A percentile compares a stretch with the other conserved stretches of the same genome.
Conservation (phyloP, 2,888 invertebrate species). For the Mythimna albipuncta region DNA sequence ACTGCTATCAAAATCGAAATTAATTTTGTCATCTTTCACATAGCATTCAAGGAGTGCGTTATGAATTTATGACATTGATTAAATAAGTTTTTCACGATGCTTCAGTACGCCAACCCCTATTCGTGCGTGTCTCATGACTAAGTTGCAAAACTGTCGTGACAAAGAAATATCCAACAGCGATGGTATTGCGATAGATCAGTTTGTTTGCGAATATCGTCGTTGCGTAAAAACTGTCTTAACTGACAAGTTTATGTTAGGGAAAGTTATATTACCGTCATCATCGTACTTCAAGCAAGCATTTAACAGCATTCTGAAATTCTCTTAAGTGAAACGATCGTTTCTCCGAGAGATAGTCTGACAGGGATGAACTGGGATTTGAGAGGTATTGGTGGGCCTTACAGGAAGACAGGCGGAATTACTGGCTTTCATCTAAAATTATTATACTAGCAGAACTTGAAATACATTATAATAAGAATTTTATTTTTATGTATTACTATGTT, state of each 20-base stretch:
- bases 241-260: constrained; percentile 50
- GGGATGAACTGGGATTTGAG: constrained; percentile 38
- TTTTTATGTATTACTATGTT: too few species aligned
- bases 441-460: not conserved
- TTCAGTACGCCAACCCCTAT: not conserved
- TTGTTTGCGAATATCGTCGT: constrained; percentile 32
- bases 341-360: constrained; percentile 16
- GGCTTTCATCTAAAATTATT: constrained; percentile 22
- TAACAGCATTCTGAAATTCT: constrained; percentile 30
- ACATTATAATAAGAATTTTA: not conserved
- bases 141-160: constrained; percentile 29
- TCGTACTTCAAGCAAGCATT: constrained; percentile 21
- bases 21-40: not conserved
- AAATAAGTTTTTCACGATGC: constrained; percentile 17
- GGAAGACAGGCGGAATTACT: constrained; percentile 13
- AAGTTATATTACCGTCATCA: constrained; percentile 44
- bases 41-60: not conserved
- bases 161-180: constrained; percentile 37
- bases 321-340: constrained; percentile 28
- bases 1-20: not conserved
- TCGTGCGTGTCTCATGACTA: constrained; percentile 13
- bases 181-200: constrained; percentile 49
- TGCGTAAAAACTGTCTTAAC: constrained; percentile 49
- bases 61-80: not conserved
- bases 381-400: constrained; percentile 16